Conservation (phyloP, 2,113 vertebrate species). For the Nothocercus julius region DNA sequence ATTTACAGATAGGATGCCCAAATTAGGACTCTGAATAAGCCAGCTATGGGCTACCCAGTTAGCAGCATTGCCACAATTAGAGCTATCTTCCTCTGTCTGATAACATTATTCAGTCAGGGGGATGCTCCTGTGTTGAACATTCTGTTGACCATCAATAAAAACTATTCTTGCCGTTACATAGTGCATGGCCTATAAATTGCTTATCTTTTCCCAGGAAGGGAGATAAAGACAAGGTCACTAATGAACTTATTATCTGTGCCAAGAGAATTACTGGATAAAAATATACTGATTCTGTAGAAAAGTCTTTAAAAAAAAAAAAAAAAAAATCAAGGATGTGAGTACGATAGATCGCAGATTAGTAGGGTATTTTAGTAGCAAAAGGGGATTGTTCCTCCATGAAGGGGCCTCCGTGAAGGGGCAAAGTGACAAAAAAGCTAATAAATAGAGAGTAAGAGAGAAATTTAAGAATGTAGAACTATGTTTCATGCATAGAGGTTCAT, state of each 20-base stretch:
- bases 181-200: not conserved
- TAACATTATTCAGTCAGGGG: not conserved
- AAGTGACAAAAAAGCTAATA: not conserved
- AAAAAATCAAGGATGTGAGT: not conserved
- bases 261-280: not conserved
- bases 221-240: not conserved
- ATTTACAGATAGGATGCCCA: conserved; percentile 2
- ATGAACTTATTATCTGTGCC: not conserved
- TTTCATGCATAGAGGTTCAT: no score
- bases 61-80: not conserved
- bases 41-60: not conserved
- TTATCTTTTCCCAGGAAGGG: not conserved
- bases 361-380: not conserved
- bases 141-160: not conserved
- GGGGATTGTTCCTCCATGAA: not conserved
- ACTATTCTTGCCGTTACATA: not conserved
- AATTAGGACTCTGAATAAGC: not conserved
- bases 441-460: not conserved
- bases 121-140: not conserved
- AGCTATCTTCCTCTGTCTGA: not conserved
- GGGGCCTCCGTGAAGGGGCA: not conserved
- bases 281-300: not conserved
- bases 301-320: not conserved
- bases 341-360: not conserved
- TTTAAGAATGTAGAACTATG: not conserved